Base-by-base conservation (phyloP, 2,888 invertebrate genomes). In the Ectropis crepuscularia region DNA sequence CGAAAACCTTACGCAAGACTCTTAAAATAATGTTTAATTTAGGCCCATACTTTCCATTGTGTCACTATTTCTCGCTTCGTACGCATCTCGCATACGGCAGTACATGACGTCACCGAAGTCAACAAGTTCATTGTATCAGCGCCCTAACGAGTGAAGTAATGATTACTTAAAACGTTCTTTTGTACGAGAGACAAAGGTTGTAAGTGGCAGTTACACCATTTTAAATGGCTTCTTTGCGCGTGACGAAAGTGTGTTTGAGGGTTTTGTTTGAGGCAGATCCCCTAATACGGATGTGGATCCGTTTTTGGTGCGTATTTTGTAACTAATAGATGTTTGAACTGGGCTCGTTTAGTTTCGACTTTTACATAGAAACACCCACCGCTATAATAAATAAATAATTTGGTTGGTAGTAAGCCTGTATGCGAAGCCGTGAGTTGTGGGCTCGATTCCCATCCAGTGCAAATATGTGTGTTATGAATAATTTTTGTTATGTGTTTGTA, bases 141-240 rank as follows among this genome's bases (percentile, higher is more conserved):
- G 62, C 62, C 62, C 57, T 53, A 51, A 6, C 11, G 10, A 48
- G 36, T 11, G 46, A 57, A 63, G 63, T 60, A 60, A 57, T 64
- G n/a, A 53, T 38, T 61, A 45, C 51, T 36, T 49, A 64, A 63
- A 63, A 47, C 55, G 49, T 63, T 63, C 62, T 55, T 67, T 69
- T 63, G 67, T 61, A 6, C 7, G 42, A 49, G 7, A 10, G 53
- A 65, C 62, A 66, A 69, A 67, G 53, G 38, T 61, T 36, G 45
- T 45, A 59, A 55, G 61, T 63, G 42, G 16, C 53, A 42, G 47
- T 57, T 49, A 67, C 61, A 64, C 65, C 47, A 63, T 55, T 65
- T 63, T 47, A 63, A 57, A 47, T 55, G 50, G 57, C 12, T 53
- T 60, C 58, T 54, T 37, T 57, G 9, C 45, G 48, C 53, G 54